Percentiles rank a stretch among this genome's conserved stretches.
Conservation (phyloP, 2,113 vertebrate genomes). For the Leiothrix lutea region DNA sequence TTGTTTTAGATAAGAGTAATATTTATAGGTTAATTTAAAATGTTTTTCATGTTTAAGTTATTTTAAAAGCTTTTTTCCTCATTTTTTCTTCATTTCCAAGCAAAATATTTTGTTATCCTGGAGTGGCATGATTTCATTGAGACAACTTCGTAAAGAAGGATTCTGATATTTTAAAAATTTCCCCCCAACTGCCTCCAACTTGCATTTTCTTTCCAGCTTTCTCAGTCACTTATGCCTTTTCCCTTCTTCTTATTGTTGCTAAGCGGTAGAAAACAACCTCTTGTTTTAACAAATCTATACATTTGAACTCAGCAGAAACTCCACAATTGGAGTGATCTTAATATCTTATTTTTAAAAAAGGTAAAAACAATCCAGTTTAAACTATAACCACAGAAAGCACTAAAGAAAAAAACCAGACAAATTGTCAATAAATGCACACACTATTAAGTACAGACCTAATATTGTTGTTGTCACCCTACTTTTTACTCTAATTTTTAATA, state of each 20-base stretch:
- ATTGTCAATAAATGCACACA: neutral
- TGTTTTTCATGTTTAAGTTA: neutral
- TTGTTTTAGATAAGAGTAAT: neutral
- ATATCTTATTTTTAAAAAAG: neutral
- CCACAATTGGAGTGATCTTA: neutral
- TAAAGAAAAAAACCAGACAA: neutral
- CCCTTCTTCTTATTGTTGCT: neutral
- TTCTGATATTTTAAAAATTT: neutral
- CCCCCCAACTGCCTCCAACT: neutral
- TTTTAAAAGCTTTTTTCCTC: neutral
- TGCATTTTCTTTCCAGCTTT: neutral
- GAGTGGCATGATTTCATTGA: neutral
- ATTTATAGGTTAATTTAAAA: neutral
- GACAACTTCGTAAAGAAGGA: neutral
- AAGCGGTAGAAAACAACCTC: neutral
- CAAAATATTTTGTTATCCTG: neutral
- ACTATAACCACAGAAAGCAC: neutral
- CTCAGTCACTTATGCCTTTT: neutral
- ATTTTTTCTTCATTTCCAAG: neutral
- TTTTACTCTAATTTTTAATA: neutral
- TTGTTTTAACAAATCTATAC: neutral
- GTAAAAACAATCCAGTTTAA: neutral
- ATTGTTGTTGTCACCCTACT: neutral
- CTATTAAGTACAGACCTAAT: fast-evolving
- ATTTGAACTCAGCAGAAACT: neutral